Evolutionary conservation across 2,113 vertebrate species (phyloP).

Genomic region (Rhabdornis inornatus): DNA sequence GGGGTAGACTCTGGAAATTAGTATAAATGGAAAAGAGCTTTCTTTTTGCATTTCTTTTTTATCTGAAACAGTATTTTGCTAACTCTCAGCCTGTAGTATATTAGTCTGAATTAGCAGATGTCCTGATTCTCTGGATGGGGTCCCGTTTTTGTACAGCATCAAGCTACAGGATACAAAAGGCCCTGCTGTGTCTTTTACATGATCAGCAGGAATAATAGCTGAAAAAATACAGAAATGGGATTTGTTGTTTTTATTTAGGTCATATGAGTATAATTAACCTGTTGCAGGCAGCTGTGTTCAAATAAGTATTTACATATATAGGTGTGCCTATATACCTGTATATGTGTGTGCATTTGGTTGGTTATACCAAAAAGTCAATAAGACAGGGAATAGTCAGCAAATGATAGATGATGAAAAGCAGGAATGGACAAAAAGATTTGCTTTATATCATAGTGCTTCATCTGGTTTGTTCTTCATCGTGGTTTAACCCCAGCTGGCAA

Average conservation of each 20-base stretch:
- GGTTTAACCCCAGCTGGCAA: neutral
- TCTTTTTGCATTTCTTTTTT: neutral
- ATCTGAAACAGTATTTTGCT: constrained; percentile 1
- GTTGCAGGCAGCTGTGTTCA: neutral
- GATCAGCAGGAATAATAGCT: neutral
- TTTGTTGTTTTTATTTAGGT: neutral
- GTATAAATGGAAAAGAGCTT: neutral
- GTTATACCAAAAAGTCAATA: neutral
- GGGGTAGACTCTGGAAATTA: neutral
- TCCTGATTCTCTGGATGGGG: constrained; percentile 41
- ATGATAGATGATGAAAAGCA: neutral
- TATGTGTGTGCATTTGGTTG: neutral
- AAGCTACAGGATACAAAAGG: neutral
- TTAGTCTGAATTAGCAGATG: constrained; percentile 56
- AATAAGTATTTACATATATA: neutral
- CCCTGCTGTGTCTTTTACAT: constrained; percentile 20
- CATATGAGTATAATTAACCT: neutral
- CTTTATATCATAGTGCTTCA: neutral
- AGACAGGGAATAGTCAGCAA: neutral
- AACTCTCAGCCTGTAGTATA: neutral
- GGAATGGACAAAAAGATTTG: neutral
- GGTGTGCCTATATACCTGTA: neutral
- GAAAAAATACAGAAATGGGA: neutral
- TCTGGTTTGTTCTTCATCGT: neutral
- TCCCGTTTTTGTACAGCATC: constrained; percentile 30